Conservation (phyloP, 2,888 invertebrate genomes). For the Leptarthrus brevirostris region DNA sequence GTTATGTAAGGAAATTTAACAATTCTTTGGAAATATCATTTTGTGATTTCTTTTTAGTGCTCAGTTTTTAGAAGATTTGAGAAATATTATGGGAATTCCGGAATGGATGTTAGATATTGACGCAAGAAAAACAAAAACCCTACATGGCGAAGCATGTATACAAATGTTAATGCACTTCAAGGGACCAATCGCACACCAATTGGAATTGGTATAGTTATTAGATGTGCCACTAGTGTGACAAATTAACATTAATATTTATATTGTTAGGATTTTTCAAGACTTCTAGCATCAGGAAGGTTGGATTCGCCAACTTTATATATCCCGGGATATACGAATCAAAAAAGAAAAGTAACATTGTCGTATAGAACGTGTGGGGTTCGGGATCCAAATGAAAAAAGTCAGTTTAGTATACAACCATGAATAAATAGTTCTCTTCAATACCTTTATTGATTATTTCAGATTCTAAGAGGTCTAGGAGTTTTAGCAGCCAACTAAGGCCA, state of each 20-base stretch:
- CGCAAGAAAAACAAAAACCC: constrained; percentile 79
- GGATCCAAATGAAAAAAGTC: constrained; percentile 79
- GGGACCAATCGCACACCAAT: constrained; percentile 80
- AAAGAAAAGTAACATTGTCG: constrained; percentile 77
- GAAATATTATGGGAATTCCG: constrained; percentile 85
- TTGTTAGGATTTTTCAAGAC: constrained; percentile 73
- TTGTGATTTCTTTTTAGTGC: constrained; percentile 70
- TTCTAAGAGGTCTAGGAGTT: not conserved
- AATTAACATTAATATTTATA: not conserved
- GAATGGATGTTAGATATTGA: constrained; percentile 92
- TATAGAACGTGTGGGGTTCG: constrained; percentile 81
- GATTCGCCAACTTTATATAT: constrained; percentile 81
- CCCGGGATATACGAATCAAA: constrained; percentile 79
- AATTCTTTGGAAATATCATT: not conserved
- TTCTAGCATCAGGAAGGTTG: constrained; percentile 80
- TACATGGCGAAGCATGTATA: constrained; percentile 83
- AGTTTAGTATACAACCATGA: too few species aligned
- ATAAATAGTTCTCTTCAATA: too few species aligned
- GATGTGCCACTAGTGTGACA: not conserved
- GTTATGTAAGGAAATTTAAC: constrained; percentile 74
- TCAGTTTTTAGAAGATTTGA: constrained; percentile 84
- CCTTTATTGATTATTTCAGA: not conserved
- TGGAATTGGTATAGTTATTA: constrained; percentile 75
- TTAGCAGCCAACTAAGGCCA: not conserved
- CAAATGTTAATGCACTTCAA: constrained; percentile 89